Conservation (phyloP, 1,140 invertebrate species). For the Sitophilus oryzae region DNA sequence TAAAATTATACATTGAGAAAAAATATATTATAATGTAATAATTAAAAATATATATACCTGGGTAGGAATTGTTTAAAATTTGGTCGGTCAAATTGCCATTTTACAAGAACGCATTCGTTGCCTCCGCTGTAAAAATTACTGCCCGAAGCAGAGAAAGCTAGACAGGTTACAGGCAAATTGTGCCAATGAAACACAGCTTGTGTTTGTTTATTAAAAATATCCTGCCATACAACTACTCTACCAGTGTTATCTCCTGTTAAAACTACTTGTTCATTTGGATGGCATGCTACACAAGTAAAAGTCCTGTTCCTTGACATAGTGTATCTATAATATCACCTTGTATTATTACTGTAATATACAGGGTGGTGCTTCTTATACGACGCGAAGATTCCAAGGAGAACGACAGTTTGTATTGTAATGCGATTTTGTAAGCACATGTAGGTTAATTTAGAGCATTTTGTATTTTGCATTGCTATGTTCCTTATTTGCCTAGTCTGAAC, state of each 20-base stretch:
- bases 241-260: constrained; percentile 67
- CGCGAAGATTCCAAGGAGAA: too few species aligned
- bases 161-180: constrained; percentile 61
- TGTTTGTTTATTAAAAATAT: constrained; percentile 45
- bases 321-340: too few species aligned
- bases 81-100: constrained; percentile 60
- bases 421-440: too few species aligned
- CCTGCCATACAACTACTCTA: constrained; percentile 60
- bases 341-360: too few species aligned
- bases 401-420: too few species aligned
- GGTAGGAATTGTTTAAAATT: constrained; percentile 62
- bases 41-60: constrained; percentile 37
- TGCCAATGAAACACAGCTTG: constrained; percentile 73
- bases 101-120: constrained; percentile 71
- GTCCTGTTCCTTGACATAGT: constrained; percentile 36
- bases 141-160: constrained; percentile 66
- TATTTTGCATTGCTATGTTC: too few species aligned
- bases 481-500: too few species aligned
- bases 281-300: constrained; percentile 64
- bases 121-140: constrained; percentile 67
- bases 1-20: constrained; percentile 4
- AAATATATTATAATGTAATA: background rate
- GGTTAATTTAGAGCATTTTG: too few species aligned
- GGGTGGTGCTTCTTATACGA: too few species aligned
- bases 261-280: constrained; percentile 60